Evolutionary conservation across 2,888 invertebrate genomes (phyloP).

Genomic region (Dendrolimus pini): DNA sequence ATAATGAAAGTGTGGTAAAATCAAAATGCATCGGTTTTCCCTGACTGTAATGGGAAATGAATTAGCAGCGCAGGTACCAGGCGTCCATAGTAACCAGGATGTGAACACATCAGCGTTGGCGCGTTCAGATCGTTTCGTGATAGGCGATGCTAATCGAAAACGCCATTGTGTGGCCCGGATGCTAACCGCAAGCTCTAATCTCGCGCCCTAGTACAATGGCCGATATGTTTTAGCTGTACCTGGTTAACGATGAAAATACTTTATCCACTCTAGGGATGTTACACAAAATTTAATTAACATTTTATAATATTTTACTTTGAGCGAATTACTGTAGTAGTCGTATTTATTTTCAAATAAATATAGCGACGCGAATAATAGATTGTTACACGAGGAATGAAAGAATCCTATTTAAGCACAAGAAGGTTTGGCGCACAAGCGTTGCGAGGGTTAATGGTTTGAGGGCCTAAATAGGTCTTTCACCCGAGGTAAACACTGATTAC

Average conservation of each 20-base stretch:
- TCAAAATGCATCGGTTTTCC: background rate
- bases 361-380: too few relatives aligned
- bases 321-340: too few relatives aligned
- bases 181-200: constrained; percentile 55
- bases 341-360: too few relatives aligned
- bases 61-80: constrained; percentile 18
- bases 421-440: too few relatives aligned
- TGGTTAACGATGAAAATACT: constrained; percentile 4
- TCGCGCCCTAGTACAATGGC: constrained; percentile 43
- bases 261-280: constrained; percentile 3
- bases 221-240: constrained; percentile 7
- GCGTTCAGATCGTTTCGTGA: constrained; percentile 47
- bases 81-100: constrained; percentile 25
- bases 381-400: too few relatives aligned
- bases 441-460: too few relatives aligned
- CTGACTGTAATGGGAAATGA: constrained; percentile 8
- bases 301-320: too few relatives aligned
- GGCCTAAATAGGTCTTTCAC: too few relatives aligned
- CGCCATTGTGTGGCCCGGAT: constrained; percentile 53
- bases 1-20: background rate
- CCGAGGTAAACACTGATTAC: too few relatives aligned
- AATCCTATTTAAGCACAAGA: too few relatives aligned
- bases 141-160: constrained; percentile 39
- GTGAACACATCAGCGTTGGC: constrained; percentile 22
- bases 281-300: background rate